Evolutionary conservation across 1,140 invertebrate species (phyloP), one percentile per base, ranked within the genome.

Genomic region (Bombus huntii): DNA sequence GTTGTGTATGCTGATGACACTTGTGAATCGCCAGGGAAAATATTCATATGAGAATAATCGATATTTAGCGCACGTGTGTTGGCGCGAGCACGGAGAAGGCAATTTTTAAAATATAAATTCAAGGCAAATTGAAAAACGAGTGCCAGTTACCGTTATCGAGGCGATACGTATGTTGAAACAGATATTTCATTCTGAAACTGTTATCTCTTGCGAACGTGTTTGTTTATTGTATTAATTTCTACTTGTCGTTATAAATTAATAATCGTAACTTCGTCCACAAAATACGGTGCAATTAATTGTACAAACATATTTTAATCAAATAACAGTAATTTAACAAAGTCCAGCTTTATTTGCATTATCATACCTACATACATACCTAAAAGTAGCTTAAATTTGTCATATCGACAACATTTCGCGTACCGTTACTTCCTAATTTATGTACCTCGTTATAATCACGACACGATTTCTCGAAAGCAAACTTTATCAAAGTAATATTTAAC

Each of bases 171-270:
- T 25, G 31, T 47, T 28, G 39, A 47, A 66, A 34, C 62, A 37
- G 62, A 79, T 68, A 79, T 66, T 79, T 79, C 47, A 68, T 68
- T 66, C 12, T 8, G 59, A 78, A 78, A 34, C n/a, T 39, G 76
- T n/a, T 42, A 62, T 76, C 47, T 39, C 47, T 25, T 6, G 53
- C 25, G 9, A 12, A 25, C 59, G 18, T 44, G 62, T 22, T 42
- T 79, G 39, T 66, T 79, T 79, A 66, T 79, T 79, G n/a, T 62
- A 47, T 79, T 66, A 31, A 79, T 39, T 79, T 79, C n/a, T 44
- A 34, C 44, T 65, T 34, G 44, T 15, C n/a, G 18, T 18, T 22
- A 25, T 66, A 34, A 66, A 79, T 78, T 66, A 78, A 78, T 44
- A 44, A 44, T 31, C n/a, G 10, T 31, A 25, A 65, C n/a, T 15